These are phyloP conservation scores for Dendrophyllia cribrosa DNA, from an alignment of 64 coral and sea anemone species.

Conservation along the genomic window DNA sequence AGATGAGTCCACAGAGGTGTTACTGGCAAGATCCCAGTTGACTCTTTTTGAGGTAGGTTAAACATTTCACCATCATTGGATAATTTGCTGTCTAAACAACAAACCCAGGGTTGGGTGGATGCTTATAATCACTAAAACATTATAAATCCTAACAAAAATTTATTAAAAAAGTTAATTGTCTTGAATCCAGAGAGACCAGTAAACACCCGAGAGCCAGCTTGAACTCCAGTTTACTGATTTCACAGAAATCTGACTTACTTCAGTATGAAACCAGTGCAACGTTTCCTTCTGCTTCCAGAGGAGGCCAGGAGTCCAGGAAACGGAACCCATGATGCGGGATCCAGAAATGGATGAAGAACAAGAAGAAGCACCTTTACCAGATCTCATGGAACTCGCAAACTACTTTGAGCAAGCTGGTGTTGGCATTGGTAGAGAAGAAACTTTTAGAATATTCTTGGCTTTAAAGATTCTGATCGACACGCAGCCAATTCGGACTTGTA, in stretches of 20 bases:
- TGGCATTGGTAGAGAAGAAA: slow-evolving; percentile 94
- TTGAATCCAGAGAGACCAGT: too few relatives aligned
- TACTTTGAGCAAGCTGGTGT: slow-evolving; percentile 96
- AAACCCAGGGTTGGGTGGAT: too few relatives aligned
- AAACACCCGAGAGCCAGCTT: too few relatives aligned
- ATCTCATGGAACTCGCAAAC: slow-evolving; percentile 98
- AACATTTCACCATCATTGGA: neutral
- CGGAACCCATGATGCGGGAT: slow-evolving; percentile 69
- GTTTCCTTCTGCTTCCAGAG: slow-evolving; percentile 9
- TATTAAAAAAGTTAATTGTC: too few relatives aligned
- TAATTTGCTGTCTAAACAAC: neutral
- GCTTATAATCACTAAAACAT: too few relatives aligned
- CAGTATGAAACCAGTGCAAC: neutral
- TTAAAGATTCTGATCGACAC: slow-evolving; percentile 92
- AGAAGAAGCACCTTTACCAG: slow-evolving; percentile 88
- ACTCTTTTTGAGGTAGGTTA: slow-evolving; percentile 85
- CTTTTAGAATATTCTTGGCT: slow-evolving; percentile 92
- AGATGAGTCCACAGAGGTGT: slow-evolving; percentile 96
- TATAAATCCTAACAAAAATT: too few relatives aligned
- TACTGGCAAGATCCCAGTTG: slow-evolving; percentile 90
- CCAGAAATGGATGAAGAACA: slow-evolving; percentile 90
- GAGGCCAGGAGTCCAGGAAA: slow-evolving; percentile 37
- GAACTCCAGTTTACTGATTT: too few relatives aligned
- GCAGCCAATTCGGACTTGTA: slow-evolving; percentile 90
- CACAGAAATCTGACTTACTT: neutral